Percentiles rank a stretch among this genome's conserved stretches.
Evolutionary conservation across 64 coral and sea anemone species (phyloP).

Genomic region (Pocillopora damicornis): DNA sequence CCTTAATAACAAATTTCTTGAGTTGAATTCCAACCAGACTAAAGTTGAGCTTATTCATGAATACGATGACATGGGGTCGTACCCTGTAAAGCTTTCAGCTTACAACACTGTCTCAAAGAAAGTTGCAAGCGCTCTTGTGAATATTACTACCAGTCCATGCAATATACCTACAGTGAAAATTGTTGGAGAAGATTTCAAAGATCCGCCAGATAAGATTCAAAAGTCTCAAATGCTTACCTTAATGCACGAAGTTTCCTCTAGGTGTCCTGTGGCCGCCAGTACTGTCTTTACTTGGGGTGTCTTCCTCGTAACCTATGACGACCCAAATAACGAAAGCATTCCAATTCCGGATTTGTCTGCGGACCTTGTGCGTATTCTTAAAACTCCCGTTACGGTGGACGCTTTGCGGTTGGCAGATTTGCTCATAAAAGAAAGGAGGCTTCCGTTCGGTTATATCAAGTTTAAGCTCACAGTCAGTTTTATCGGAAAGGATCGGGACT

Average conservation of each 20-base stretch:
- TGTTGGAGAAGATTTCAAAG: slow-evolving; percentile 37
- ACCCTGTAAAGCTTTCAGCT: slow-evolving; percentile 24
- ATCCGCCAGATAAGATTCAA: slow-evolving; percentile 48
- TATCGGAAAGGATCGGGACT: slow-evolving; percentile 50
- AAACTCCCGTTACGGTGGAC: slow-evolving; percentile 7
- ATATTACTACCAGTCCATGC: slow-evolving; percentile 58
- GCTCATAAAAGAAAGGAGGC: slow-evolving; percentile 44
- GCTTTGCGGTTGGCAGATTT: slow-evolving; percentile 41
- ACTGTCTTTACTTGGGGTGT: slow-evolving; percentile 69
- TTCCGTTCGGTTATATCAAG: slow-evolving; percentile 65
- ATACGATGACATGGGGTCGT: slow-evolving; percentile 46
- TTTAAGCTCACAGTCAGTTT: slow-evolving; percentile 61
- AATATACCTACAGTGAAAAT: slow-evolving; percentile 66
- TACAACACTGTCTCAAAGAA: slow-evolving; percentile 52
- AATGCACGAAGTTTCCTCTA: slow-evolving; percentile 38
- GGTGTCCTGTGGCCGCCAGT: slow-evolving; percentile 65
- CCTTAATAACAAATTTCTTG: slow-evolving; percentile 25
- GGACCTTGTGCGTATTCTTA: slow-evolving; percentile 5
- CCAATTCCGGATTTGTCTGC: slow-evolving; percentile 33
- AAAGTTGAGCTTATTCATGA: slow-evolving; percentile 30
- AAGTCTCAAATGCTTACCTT: slow-evolving; percentile 58
- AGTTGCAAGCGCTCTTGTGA: slow-evolving; percentile 14
- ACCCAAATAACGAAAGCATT: slow-evolving; percentile 43
- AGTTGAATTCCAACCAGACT: slow-evolving; percentile 18
- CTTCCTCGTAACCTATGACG: slow-evolving; percentile 16